Evolutionary conservation across 1,140 invertebrate genomes (phyloP), one percentile per base, ranked within the genome.

Genomic region (Saccostrea echinata): DNA sequence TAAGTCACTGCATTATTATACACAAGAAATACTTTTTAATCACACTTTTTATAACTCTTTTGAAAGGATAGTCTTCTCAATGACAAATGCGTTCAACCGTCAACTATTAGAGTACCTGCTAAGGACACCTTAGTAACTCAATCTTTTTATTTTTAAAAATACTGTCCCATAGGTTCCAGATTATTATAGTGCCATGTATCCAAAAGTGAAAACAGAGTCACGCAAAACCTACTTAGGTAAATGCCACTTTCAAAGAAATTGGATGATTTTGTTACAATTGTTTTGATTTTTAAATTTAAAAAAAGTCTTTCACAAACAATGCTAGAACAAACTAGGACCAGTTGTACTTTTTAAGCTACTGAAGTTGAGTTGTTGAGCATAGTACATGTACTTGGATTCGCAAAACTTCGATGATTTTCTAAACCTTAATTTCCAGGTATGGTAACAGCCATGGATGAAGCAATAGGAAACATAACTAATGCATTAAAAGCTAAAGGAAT

Each of bases 391-490:
- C 9, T 24, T 64, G 16, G 21, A 9, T 21, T 64, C 18, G 8
- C 57, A 18, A 18, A 24, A 61, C 57, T 61, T 18, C 18, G 1
- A 18, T 61, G 18, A 61, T 61, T 21, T 18, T 21, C 3, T 18
- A 24, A 61, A 6, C 4, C 18, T 80, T 43, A 9, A n/a, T 80
- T n/a, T 86, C 1, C 30, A 95, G 95, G 95, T 8, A 96, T 96
- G 95, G 93, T 96, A 13, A 92, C 94, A 18, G 94, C 95, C 8
- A 89, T 95, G 89, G 95, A 95, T 90, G 94, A 95, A 82, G 93
- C 92, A 13, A 91, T 95, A 55, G 95, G 94, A n/a, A 93, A 93
- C 76, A 89, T 96, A 1, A 93, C 95, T 0, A 81, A 93, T 4
- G 91, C 93, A 68, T 92, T 96, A 13, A 94, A 95, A 83, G 86